A percentile compares a stretch with the other conserved stretches of the same genome.
These are phyloP conservation scores for Aleiodes testaceus DNA, from an alignment of 2,888 invertebrate genomes.

Conservation along the genomic window DNA sequence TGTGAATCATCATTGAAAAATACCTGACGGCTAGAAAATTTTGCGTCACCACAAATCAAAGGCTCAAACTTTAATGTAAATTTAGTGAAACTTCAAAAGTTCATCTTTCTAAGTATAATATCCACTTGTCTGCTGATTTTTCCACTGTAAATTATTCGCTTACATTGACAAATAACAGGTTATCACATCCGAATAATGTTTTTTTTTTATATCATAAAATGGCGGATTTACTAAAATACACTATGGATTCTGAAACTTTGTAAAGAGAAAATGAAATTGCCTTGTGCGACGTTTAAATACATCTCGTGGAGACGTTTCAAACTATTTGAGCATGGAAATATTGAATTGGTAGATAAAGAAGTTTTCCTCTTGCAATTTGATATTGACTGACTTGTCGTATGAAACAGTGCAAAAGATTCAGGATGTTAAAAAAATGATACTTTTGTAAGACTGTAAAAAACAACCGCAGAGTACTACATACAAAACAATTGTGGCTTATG, in stretches of 20 bases:
- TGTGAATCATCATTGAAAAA: neutral
- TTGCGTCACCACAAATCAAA: slow-evolving; percentile 12
- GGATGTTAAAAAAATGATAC: no score
- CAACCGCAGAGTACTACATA: no score
- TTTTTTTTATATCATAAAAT: slow-evolving; percentile 2
- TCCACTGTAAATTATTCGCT: neutral
- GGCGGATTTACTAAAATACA: slow-evolving; percentile 4
- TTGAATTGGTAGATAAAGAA: no score
- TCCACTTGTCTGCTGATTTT: neutral
- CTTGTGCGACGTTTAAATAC: no score
- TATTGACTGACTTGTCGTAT: no score
- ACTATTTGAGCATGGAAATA: no score
- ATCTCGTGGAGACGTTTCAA: no score
- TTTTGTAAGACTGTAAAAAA: no score
- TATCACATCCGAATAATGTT: slow-evolving; percentile 1
- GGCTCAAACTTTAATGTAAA: neutral
- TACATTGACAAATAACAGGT: neutral
- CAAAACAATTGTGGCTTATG: no score
- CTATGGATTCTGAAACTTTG: neutral
- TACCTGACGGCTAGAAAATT: slow-evolving; percentile 7
- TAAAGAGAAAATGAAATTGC: neutral
- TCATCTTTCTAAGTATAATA: neutral
- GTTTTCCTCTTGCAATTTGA: no score
- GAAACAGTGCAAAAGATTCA: no score
- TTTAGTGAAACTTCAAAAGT: neutral